A percentile compares a stretch with the other conserved stretches of the same genome.
phyloP scores from a whole-genome alignment of 2,113 vertebrate species.

The Burhinus bistriatus region DNA sequence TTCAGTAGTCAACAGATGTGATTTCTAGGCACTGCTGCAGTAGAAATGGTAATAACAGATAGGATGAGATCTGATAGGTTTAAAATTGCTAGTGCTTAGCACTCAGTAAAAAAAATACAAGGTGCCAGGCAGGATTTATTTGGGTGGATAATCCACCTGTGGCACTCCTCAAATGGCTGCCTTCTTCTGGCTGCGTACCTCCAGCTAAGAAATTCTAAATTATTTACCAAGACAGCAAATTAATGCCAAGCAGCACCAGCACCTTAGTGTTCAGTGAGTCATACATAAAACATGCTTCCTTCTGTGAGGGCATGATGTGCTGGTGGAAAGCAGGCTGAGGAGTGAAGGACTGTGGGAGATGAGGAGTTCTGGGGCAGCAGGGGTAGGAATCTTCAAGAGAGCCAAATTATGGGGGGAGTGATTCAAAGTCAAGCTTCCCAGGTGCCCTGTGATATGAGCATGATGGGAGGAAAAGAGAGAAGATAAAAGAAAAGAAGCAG shows the following conservation, averaged over 20 bases:
- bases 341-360: not conserved
- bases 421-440: not conserved
- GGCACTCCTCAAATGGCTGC: not conserved
- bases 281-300: conserved; percentile 48
- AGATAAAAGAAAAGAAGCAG: not conserved
- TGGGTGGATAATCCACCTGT: not conserved
- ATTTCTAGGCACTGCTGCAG: not conserved
- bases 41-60: not conserved
- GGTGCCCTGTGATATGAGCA: not conserved
- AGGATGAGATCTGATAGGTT: not conserved
- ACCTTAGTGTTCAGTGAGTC: not conserved
- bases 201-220: conserved; percentile 19
- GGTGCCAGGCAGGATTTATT: not conserved
- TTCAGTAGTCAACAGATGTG: not conserved
- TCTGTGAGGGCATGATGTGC: not conserved
- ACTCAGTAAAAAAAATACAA: not conserved
- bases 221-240: conserved; percentile 38
- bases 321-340: not conserved
- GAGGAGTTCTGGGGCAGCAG: not conserved
- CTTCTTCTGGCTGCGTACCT: not conserved
- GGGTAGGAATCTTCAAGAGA: not conserved
- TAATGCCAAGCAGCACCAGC: not conserved
- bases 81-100: not conserved
- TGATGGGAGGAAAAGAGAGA: not conserved
- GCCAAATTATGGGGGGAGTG: not conserved